These are phyloP conservation scores for Galaxea fascicularis DNA, from an alignment of 92 coral and sea anemone genomes.

Conservation along the genomic window DNA sequence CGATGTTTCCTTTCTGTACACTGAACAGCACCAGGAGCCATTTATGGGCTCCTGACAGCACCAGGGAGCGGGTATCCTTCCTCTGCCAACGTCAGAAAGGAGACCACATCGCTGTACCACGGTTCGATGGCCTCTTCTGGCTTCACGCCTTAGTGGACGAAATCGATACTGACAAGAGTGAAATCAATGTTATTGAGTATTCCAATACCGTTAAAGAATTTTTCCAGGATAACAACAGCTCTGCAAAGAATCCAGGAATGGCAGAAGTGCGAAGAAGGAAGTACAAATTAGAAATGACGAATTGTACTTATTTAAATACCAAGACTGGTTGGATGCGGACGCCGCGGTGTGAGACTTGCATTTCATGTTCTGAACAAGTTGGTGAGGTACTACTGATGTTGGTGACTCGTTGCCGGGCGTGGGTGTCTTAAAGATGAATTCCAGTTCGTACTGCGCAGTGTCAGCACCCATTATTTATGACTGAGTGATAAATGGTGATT, in stretches of 20 bases:
- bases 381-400: no score
- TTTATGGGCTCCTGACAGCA: no score
- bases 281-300: background rate
- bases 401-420: no score
- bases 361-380: conserved; percentile 10
- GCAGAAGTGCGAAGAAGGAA: background rate
- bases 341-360: conserved; percentile 49
- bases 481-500: no score
- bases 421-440: no score
- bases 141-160: conserved; percentile 43
- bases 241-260: conserved; percentile 5
- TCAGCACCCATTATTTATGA: no score
- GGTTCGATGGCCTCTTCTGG: background rate
- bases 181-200: conserved; percentile 10
- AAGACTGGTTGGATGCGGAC: no score
- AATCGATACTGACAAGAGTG: background rate
- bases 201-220: conserved; percentile 10
- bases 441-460: background rate
- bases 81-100: conserved; percentile 4
- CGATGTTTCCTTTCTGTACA: no score
- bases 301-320: conserved; percentile 6
- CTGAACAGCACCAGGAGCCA: no score
- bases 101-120: conserved; percentile 38
- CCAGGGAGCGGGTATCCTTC: background rate
- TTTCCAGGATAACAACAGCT: conserved; percentile 3